Percentiles rank a stretch among this genome's conserved stretches.
Conservation (phyloP, 2,797 vertebrate genomes). For the Anguilla pacifica region DNA sequence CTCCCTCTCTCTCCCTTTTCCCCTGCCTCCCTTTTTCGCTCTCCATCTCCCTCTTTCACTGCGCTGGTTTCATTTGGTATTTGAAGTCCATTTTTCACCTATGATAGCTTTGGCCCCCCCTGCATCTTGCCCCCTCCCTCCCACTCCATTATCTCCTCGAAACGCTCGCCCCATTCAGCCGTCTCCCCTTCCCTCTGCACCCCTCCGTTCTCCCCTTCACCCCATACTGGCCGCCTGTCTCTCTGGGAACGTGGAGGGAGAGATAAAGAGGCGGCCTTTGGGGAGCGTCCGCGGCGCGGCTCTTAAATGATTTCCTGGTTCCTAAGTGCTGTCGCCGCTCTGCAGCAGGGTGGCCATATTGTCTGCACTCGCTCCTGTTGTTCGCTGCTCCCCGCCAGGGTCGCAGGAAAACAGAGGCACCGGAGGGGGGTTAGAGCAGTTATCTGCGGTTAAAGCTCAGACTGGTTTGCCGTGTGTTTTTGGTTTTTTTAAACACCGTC, state of each 20-base stretch:
- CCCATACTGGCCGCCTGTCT: constrained; percentile 50
- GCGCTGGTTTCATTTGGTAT: not conserved
- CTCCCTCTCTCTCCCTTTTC: constrained; percentile 2
- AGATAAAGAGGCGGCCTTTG: not conserved
- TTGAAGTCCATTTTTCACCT: not conserved
- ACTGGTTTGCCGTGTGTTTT: no score
- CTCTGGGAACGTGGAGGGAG: constrained; percentile 6
- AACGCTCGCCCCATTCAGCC: not conserved
- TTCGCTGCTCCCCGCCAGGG: not conserved
- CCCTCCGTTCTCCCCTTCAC: not conserved
- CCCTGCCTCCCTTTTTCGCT: not conserved
- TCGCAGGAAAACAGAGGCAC: no score
- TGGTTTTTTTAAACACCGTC: no score
- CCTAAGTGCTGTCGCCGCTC: not conserved
- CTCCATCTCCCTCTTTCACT: not conserved
- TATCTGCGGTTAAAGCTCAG: no score
- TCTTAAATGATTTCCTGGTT: not conserved
- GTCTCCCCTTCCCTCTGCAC: not conserved
- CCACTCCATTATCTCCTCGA: not conserved
- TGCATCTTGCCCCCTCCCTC: not conserved
- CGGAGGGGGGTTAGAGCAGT: no score
- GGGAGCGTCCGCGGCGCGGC: not conserved
- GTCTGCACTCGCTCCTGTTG: not conserved
- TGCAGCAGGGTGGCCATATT: not conserved
- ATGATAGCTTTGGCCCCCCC: no score